A percentile compares a stretch with the other conserved stretches of the same genome.
Conservation (phyloP, 2,113 vertebrate species). For the Pycnonotus jocosus region DNA sequence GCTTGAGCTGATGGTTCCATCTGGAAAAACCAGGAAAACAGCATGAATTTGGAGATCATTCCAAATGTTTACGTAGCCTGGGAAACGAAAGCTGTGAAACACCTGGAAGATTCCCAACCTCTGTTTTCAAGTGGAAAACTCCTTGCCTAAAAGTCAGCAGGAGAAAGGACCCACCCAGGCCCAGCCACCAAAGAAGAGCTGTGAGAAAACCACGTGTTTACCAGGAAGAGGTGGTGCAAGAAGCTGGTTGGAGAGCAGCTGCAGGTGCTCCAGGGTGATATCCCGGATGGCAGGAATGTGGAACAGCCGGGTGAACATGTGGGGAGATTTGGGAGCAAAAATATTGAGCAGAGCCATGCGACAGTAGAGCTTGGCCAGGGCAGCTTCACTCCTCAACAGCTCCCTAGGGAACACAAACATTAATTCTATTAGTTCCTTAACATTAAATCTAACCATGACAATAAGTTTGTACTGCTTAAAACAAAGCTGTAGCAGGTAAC, state of each 20-base stretch:
- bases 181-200: neutral
- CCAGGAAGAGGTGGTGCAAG: constrained; percentile 93
- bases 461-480: neutral
- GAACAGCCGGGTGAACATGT: constrained; percentile 93
- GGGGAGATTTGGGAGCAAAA: constrained; percentile 93
- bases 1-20: constrained; percentile 91
- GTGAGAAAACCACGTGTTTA: constrained; percentile 35
- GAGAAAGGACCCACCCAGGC: neutral
- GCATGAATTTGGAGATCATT: neutral
- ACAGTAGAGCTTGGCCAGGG: constrained; percentile 90
- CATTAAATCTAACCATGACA: neutral
- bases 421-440: neutral
- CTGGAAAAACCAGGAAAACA: constrained; percentile 59
- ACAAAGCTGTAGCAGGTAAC: neutral
- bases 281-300: constrained; percentile 94
- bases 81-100: neutral
- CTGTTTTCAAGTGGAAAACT: neutral
- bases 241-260: constrained; percentile 95
- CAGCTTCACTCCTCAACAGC: constrained; percentile 89
- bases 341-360: constrained; percentile 96
- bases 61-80: rapidly evolving
- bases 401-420: constrained; percentile 74
- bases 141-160: neutral
- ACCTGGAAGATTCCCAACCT: neutral
- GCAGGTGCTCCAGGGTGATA: constrained; percentile 95